Base-by-base conservation (phyloP, 2,113 vertebrate genomes). In the Oophaga pumilio region DNA sequence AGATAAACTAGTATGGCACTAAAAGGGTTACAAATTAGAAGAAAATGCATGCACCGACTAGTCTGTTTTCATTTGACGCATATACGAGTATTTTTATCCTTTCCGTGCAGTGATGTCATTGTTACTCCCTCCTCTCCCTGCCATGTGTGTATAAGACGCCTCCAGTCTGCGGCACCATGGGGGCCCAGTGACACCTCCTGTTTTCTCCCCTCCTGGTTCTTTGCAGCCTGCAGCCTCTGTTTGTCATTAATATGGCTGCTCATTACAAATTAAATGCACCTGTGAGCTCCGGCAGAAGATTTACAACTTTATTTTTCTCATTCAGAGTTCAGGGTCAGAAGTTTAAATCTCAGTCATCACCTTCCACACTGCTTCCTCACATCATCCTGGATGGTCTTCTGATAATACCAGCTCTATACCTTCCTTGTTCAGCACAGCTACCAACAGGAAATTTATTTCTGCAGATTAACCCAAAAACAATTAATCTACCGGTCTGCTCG, bases 201-300 rank as follows among this genome's bases (percentile, higher is more conserved):
- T 11, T 80, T 80, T 17, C 24, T 78, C 56, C 77, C n/a, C 53
- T 80, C 24, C 57, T 13, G 24, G 17, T 33, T 71, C 84, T 60
- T 33, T 71, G 18, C 53, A n/a, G 71, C 49, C 84, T 43, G 53
- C 53, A 60, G 78, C 56, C 78, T 81, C 57, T 33, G 59, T 74
- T 24, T 33, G 76, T 66, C 62, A 86, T 79, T 56, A 86, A 79
- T 68, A 79, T 33, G 33, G 33, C 73, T 76, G 71, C 50, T 85
- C 28, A 59, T 77, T 78, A 43, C 76, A 86, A 86, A 86, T 86
- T 66, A 86, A 86, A 86, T 76, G 76, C 85, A 86, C 62, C 76
- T 86, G 76, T 78, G 76, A 50, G 73, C 22, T 14, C 14, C 22
- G 64, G 12, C 18, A 52, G 8, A 79, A 56, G 76, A 86, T 86